Evolutionary conservation across 2,797 vertebrate genomes (phyloP).

Genomic region (Mormyrops attenuatus): DNA sequence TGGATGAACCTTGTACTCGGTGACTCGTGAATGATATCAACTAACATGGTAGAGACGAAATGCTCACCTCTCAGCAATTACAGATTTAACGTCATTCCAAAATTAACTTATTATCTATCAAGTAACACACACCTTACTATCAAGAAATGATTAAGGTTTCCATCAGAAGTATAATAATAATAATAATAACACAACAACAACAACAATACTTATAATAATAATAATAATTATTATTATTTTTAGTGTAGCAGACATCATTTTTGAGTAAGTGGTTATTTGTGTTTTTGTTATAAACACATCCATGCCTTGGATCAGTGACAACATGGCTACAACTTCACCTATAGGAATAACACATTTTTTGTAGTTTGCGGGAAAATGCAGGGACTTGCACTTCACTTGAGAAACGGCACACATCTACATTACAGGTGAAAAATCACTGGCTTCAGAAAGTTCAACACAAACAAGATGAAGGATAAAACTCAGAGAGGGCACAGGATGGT

Average conservation of each 20-base stretch:
- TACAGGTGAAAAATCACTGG: neutral
- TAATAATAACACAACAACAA: neutral
- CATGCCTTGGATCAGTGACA: neutral
- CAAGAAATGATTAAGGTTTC: neutral
- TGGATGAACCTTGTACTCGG: neutral
- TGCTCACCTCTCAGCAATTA: neutral
- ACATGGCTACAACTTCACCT: neutral
- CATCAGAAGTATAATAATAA: neutral
- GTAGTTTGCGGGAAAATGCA: neutral
- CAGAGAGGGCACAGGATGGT: neutral
- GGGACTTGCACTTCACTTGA: too few species aligned
- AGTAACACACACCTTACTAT: neutral
- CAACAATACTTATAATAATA: too few species aligned
- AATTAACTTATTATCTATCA: neutral
- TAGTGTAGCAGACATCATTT: neutral
- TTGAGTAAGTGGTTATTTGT: neutral
- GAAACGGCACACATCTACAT: neutral
- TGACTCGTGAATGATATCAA: conserved; percentile 1
- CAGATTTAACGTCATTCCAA: neutral
- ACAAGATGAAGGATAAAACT: neutral
- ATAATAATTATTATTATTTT: neutral
- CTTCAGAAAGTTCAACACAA: neutral
- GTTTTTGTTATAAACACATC: neutral
- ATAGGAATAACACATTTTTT: neutral
- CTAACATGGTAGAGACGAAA: neutral